phyloP scores from a whole-genome alignment of 2,113 vertebrate species.

The Indicator maculatus region DNA sequence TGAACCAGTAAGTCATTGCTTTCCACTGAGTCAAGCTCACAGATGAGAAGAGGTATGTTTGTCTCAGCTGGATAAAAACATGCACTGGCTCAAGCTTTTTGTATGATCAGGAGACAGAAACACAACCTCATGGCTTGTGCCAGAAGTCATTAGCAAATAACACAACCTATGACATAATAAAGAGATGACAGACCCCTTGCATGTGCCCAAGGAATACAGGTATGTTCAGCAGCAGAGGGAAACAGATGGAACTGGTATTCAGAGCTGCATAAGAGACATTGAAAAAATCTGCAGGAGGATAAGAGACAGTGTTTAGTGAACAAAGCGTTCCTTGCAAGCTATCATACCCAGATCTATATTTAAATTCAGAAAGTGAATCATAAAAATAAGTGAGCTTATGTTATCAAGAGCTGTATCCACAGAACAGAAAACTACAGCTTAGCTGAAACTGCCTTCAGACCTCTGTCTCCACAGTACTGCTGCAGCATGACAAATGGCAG shows the following conservation, averaged over 20 bases:
- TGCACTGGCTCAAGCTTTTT: not conserved
- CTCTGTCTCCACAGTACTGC: fast-evolving
- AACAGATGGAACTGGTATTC: not conserved
- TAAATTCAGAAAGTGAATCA: not conserved
- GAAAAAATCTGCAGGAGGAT: not conserved
- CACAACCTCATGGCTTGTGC: not conserved
- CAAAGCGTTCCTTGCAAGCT: not conserved
- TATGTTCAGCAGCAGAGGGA: not conserved
- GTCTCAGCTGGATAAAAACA: not conserved
- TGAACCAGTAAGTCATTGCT: not conserved
- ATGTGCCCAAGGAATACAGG: not conserved
- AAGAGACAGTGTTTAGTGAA: not conserved
- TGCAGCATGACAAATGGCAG: fast-evolving
- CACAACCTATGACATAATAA: not conserved
- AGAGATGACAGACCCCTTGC: not conserved
- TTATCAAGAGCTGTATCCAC: not conserved
- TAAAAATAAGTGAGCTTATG: not conserved
- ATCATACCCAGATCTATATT: not conserved
- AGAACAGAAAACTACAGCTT: not conserved
- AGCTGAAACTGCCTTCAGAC: not conserved
- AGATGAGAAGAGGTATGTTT: not conserved
- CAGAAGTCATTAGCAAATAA: not conserved
- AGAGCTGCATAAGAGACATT: not conserved
- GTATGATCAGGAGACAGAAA: not conserved
- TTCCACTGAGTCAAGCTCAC: not conserved